Evolutionary conservation across 2,797 vertebrate species (phyloP).

Genomic region (Caiman crocodilus): DNA sequence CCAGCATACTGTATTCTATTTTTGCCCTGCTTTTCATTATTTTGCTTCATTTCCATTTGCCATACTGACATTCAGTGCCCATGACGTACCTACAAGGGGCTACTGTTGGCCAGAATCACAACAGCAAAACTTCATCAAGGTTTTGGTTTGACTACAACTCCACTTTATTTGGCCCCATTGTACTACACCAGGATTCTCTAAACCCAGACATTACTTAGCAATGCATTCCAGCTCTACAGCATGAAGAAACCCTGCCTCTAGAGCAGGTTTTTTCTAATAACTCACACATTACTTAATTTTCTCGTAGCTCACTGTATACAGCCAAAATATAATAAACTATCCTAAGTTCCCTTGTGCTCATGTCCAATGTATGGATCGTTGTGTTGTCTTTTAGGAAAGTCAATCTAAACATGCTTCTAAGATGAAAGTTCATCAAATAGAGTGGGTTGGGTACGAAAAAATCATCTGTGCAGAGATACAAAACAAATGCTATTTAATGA

Average conservation of each 20-base stretch:
- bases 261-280: not conserved
- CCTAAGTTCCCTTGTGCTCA: not conserved
- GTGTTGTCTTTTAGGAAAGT: rapidly evolving
- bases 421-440: not conserved
- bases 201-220: not conserved
- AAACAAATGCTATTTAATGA: not conserved
- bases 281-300: slow-evolving; percentile 9
- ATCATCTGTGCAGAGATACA: not conserved
- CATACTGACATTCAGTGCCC: not conserved
- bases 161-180: not conserved
- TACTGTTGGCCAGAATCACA: not conserved
- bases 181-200: not conserved
- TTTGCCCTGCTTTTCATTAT: slow-evolving; percentile 14
- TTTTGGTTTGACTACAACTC: not conserved
- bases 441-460: not conserved
- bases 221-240: not conserved
- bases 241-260: not conserved
- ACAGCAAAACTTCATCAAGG: not conserved
- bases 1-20: not conserved
- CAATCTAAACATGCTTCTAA: not conserved
- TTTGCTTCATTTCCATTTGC: not conserved
- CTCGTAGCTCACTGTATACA: not conserved
- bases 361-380: not conserved
- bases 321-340: not conserved
- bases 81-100: rapidly evolving